phyloP scores from a whole-genome alignment of 2,888 invertebrate genomes.

The Sinopyrophorus schimmeli region DNA sequence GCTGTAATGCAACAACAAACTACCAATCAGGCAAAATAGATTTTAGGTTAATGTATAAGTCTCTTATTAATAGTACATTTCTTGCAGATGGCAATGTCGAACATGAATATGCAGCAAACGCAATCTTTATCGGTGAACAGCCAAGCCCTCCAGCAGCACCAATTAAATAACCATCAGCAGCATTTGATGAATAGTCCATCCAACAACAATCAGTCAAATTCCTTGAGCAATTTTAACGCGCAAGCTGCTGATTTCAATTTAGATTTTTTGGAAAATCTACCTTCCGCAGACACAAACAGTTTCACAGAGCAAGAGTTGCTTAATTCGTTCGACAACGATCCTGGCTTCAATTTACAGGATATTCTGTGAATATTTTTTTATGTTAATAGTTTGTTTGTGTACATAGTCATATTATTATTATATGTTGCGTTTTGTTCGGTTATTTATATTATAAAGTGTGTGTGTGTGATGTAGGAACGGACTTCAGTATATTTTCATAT shows the following conservation, averaged over 20 bases:
- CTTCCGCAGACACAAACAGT: slow-evolving; percentile 72
- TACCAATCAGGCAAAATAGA: slow-evolving; percentile 54
- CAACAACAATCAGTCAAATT: slow-evolving; percentile 41
- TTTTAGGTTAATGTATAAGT: neutral
- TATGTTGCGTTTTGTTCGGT: slow-evolving; percentile 41
- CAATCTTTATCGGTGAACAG: slow-evolving; percentile 65
- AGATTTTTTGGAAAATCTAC: slow-evolving; percentile 84
- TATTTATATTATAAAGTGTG: slow-evolving; percentile 28
- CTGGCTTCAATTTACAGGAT: slow-evolving; percentile 63
- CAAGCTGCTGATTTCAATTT: slow-evolving; percentile 72
- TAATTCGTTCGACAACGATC: slow-evolving; percentile 79
- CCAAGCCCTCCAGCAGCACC: slow-evolving; percentile 42
- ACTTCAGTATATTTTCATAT: slow-evolving; percentile 15
- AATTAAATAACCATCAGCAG: slow-evolving; percentile 40
- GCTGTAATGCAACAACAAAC: slow-evolving; percentile 57
- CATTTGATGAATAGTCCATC: slow-evolving; percentile 44
- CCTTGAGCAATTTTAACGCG: slow-evolving; percentile 59
- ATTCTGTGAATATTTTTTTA: slow-evolving; percentile 40
- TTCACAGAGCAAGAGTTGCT: slow-evolving; percentile 82
- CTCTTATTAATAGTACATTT: slow-evolving; percentile 39
- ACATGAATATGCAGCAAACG: slow-evolving; percentile 71
- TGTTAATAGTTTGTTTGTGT: slow-evolving; percentile 47
- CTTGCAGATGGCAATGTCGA: slow-evolving; percentile 63
- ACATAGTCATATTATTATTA: slow-evolving; percentile 46
- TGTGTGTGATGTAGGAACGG: slow-evolving; percentile 22